Evolutionary conservation across 1,140 invertebrate genomes (phyloP).

Genomic region (Triops longicaudatus): DNA sequence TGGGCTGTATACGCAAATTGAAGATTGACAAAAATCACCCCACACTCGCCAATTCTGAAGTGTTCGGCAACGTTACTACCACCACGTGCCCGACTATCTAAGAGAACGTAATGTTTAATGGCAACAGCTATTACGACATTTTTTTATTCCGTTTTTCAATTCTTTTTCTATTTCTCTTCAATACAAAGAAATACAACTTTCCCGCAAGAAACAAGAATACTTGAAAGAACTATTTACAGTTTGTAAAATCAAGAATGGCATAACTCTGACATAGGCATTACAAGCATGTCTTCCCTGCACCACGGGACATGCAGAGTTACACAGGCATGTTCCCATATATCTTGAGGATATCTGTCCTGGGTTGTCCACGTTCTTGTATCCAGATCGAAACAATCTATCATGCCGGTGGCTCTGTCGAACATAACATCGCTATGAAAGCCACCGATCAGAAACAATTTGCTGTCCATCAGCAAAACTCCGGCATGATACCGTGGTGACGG

Average conservation of each 20-base stretch:
- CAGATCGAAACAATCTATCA: constrained; percentile 47
- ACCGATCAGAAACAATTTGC: constrained; percentile 60
- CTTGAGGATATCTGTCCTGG: constrained; percentile 53
- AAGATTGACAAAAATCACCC: constrained; percentile 34
- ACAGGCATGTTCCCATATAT: constrained; percentile 60
- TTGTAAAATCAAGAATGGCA: not conserved
- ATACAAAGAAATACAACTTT: not conserved
- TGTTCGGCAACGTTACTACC: constrained; percentile 34
- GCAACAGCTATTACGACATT: not conserved
- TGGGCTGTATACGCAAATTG: constrained; percentile 62
- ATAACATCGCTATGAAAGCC: constrained; percentile 57
- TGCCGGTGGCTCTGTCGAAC: constrained; percentile 53
- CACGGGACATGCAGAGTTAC: constrained; percentile 55
- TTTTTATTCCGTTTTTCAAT: not conserved
- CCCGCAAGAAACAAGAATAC: not conserved
- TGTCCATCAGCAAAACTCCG: constrained; percentile 52
- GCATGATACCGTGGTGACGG: constrained; percentile 60
- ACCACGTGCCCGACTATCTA: constrained; percentile 35
- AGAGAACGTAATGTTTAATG: not conserved
- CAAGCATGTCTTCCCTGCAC: constrained; percentile 50
- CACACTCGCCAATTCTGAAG: constrained; percentile 33
- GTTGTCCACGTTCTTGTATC: constrained; percentile 50
- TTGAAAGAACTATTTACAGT: not conserved
- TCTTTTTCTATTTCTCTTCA: not conserved
- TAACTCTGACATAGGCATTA: constrained; percentile 35